Percentiles rank a stretch among this genome's conserved stretches.
Conservation (phyloP, 1,140 invertebrate genomes). For the Bacillus rossius region DNA sequence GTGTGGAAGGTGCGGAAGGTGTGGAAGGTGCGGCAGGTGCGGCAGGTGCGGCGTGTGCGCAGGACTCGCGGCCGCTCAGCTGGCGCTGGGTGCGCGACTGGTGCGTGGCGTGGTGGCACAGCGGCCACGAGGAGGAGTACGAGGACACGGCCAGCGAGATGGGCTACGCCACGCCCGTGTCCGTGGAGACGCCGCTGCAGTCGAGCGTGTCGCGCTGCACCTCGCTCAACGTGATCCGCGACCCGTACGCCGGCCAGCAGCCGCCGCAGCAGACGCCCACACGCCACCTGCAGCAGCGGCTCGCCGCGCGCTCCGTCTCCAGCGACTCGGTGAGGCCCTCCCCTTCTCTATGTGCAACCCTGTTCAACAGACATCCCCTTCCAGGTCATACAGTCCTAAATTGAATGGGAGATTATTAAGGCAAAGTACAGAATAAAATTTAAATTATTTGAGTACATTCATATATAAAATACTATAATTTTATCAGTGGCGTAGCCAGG, state of each 20-base stretch:
- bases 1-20: too few species aligned
- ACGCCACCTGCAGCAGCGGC: conserved; percentile 24
- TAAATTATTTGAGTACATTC: too few species aligned
- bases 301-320: conserved; percentile 56
- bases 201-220: conserved; percentile 77
- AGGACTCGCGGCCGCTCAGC: conserved; percentile 46
- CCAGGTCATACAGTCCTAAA: too few species aligned
- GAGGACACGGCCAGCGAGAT: conserved; percentile 58
- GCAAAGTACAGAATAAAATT: too few species aligned
- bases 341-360: too few species aligned
- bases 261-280: conserved; percentile 29
- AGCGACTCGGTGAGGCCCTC: conserved; percentile 54
- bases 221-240: conserved; percentile 74
- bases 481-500: too few species aligned
- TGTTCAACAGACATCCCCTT: too few species aligned
- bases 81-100: conserved; percentile 63
- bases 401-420: too few species aligned
- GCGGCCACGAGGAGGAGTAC: conserved; percentile 63
- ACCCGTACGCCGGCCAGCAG: conserved; percentile 50
- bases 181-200: conserved; percentile 75
- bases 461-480: too few species aligned
- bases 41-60: too few species aligned
- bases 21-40: too few species aligned
- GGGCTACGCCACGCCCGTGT: conserved; percentile 77
- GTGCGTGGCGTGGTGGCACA: conserved; percentile 84